Evolutionary conservation across 2,888 invertebrate genomes (phyloP).

Genomic region (Apeira syringaria): DNA sequence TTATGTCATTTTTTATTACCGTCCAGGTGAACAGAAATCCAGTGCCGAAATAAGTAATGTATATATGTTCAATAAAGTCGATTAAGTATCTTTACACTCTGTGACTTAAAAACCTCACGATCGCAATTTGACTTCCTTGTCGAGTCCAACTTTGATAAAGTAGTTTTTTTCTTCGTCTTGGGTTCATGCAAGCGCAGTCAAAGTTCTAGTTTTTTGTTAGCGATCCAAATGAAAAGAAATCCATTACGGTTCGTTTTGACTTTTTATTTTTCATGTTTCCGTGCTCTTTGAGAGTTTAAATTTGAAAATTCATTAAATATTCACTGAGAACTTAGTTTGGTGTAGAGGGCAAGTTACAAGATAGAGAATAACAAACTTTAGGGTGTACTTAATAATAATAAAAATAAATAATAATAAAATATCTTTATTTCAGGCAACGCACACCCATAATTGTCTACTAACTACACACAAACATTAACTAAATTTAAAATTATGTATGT

Average conservation of each 20-base stretch:
- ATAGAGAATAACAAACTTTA: slow-evolving; percentile 7
- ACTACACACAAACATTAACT: too few species aligned
- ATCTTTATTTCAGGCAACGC: too few species aligned
- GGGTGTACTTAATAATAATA: too few species aligned
- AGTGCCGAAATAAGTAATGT: too few species aligned
- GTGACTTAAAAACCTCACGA: slow-evolving; percentile 20
- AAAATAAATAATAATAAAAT: too few species aligned
- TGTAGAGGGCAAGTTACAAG: slow-evolving; percentile 9
- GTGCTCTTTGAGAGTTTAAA: slow-evolving; percentile 21
- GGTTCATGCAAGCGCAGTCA: slow-evolving; percentile 16
- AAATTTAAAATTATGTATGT: too few species aligned
- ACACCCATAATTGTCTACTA: too few species aligned
- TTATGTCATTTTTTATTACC: too few species aligned
- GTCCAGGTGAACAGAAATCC: too few species aligned
- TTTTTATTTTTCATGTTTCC: slow-evolving; percentile 43
- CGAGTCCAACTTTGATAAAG: slow-evolving; percentile 24
- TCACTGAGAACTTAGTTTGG: slow-evolving; percentile 11
- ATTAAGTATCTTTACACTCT: too few species aligned
- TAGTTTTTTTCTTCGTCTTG: slow-evolving; percentile 21
- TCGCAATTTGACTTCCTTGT: slow-evolving; percentile 20
- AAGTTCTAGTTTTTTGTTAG: slow-evolving; percentile 29
- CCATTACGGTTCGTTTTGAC: slow-evolving; percentile 47
- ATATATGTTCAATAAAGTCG: too few species aligned
- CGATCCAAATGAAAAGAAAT: slow-evolving; percentile 43
- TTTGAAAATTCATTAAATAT: slow-evolving; percentile 13